Percentiles rank a stretch among this genome's conserved stretches.
Evolutionary conservation across 2,113 vertebrate species (phyloP).

Genomic region (Todiramphus saurophagus): DNA sequence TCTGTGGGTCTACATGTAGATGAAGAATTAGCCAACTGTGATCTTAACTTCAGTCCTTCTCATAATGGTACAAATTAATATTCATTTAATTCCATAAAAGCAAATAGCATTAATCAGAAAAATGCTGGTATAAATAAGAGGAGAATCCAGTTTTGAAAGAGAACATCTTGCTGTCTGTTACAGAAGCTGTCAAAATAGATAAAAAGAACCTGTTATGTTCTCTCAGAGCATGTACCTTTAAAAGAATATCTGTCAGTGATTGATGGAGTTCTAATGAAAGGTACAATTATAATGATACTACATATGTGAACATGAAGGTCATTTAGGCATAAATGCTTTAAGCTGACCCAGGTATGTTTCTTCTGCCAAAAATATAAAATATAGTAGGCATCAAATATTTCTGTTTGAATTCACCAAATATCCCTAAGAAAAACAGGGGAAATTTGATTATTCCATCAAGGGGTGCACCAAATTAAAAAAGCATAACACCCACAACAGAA

Average conservation of each 20-base stretch:
- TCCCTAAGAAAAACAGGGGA: not conserved
- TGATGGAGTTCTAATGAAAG: slow-evolving; percentile 5
- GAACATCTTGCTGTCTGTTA: not conserved
- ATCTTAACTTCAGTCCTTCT: not conserved
- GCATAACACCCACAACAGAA: not conserved
- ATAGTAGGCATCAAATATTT: not conserved
- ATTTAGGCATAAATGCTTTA: not conserved
- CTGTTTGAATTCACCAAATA: not conserved
- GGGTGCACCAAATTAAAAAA: accelerated
- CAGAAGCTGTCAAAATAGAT: not conserved
- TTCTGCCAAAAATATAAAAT: not conserved
- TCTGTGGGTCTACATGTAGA: not conserved
- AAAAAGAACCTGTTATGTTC: not conserved
- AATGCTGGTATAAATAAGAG: not conserved
- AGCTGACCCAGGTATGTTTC: not conserved
- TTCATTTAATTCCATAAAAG: not conserved
- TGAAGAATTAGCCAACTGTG: not conserved
- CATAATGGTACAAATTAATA: not conserved
- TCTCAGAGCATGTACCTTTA: not conserved
- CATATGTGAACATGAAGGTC: not conserved
- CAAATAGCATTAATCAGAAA: not conserved
- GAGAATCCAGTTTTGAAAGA: not conserved
- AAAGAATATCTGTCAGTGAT: slow-evolving; percentile 10
- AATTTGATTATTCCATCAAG: not conserved
- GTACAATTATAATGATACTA: not conserved